These are phyloP conservation scores for Prunella himalayana DNA, from an alignment of 2,113 vertebrate genomes.

Conservation along the genomic window DNA sequence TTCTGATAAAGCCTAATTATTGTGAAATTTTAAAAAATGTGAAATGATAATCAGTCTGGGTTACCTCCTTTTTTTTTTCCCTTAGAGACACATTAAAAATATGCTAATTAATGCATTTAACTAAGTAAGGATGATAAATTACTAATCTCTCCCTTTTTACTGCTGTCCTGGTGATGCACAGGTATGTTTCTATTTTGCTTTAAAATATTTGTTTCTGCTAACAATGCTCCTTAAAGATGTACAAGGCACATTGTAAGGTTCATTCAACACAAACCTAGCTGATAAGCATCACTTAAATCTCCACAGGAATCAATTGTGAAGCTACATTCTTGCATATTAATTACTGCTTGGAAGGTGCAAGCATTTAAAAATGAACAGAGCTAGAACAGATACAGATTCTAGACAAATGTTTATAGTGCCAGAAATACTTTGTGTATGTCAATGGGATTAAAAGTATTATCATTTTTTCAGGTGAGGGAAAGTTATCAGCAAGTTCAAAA, in stretches of 20 bases:
- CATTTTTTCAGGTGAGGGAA: background rate
- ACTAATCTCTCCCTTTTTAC: background rate
- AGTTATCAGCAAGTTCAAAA: background rate
- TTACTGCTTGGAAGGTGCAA: background rate
- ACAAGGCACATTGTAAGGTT: background rate
- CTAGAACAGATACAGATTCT: background rate
- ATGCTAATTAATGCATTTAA: slow-evolving; percentile 37
- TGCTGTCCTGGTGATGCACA: background rate
- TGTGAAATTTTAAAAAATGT: slow-evolving; percentile 1
- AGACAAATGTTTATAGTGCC: background rate
- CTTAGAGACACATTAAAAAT: background rate
- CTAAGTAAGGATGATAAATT: background rate
- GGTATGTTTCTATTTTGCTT: background rate
- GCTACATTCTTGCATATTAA: background rate
- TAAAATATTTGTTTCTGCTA: background rate
- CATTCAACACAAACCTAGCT: background rate
- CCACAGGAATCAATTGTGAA: slow-evolving; percentile 9
- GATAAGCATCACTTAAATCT: background rate
- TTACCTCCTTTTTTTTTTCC: background rate
- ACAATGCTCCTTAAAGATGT: background rate
- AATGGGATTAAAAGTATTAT: background rate
- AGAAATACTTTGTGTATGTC: background rate
- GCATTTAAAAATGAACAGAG: background rate
- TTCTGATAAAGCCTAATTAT: background rate
- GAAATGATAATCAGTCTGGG: background rate